A percentile compares a stretch with the other conserved stretches of the same genome.
Conservation (phyloP, 2,888 invertebrate genomes). For the Perithous albicinctus region DNA sequence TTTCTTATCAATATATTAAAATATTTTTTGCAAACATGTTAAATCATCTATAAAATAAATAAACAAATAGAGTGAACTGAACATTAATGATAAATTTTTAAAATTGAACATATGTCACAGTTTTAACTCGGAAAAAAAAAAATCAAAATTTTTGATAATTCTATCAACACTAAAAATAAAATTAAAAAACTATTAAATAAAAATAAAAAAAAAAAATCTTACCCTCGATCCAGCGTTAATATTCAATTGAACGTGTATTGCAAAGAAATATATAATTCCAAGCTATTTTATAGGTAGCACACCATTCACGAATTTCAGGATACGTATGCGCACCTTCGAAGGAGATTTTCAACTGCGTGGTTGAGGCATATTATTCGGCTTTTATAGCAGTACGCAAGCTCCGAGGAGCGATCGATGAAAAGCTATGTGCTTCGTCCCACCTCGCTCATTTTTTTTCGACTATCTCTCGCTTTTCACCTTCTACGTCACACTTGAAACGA, state of each 20-base stretch:
- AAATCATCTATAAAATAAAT: too few relatives aligned
- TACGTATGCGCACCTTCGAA: background rate
- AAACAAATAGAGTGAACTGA: too few relatives aligned
- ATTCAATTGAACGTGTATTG: background rate
- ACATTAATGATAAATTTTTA: too few relatives aligned
- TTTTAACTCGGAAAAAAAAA: background rate
- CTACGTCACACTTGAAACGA: background rate
- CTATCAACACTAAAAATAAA: too few relatives aligned
- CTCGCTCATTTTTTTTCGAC: slow-evolving; percentile 11
- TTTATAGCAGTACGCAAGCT: slow-evolving; percentile 71
- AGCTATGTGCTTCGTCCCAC: slow-evolving; percentile 23
- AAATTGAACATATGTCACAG: background rate
- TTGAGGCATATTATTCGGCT: background rate
- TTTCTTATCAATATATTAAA: background rate
- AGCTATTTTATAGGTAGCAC: background rate
- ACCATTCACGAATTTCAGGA: background rate
- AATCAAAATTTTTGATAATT: background rate
- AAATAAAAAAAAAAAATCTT: too few relatives aligned
- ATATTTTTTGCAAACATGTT: too few relatives aligned
- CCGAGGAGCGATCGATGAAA: slow-evolving; percentile 72
- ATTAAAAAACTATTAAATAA: too few relatives aligned
- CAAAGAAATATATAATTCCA: background rate
- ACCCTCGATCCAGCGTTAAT: too few relatives aligned
- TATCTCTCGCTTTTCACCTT: background rate
- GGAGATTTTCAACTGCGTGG: background rate